phyloP scores from a whole-genome alignment of 2,113 vertebrate genomes.

The Oncorhynchus gorbuscha region DNA sequence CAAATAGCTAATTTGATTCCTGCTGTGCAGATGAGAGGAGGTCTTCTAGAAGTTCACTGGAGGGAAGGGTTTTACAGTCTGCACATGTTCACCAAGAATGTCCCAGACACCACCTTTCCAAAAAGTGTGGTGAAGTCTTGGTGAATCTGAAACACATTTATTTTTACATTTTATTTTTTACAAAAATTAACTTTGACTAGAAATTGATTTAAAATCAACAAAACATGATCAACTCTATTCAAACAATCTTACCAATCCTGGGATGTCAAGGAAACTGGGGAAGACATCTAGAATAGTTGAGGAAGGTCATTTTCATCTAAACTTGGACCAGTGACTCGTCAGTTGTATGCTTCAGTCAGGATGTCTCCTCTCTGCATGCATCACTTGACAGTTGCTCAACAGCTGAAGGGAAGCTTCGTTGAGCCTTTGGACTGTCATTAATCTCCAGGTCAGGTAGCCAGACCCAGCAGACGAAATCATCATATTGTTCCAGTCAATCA shows the following conservation, averaged over 20 bases:
- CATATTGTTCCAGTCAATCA: too few species aligned
- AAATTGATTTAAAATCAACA: background rate
- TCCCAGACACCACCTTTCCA: too few species aligned
- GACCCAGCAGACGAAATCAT: too few species aligned
- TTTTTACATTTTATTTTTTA: background rate
- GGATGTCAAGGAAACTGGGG: constrained; percentile 10
- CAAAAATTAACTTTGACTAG: background rate
- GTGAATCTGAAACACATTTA: too few species aligned
- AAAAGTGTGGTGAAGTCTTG: too few species aligned
- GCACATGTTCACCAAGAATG: too few species aligned
- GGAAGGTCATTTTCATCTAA: background rate
- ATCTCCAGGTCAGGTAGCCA: constrained; percentile 13
- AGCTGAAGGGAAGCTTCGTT: background rate
- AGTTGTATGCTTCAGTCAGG: background rate
- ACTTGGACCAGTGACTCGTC: background rate
- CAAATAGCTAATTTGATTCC: too few species aligned
- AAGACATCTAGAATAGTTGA: constrained; percentile 6
- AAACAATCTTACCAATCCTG: constrained; percentile 12
- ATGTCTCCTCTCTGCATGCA: constrained; percentile 16
- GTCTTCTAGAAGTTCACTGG: too few species aligned
- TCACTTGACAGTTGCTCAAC: background rate
- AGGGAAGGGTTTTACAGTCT: too few species aligned
- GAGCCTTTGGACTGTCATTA: constrained; percentile 24
- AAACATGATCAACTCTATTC: background rate
- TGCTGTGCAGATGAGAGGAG: too few species aligned